These are phyloP conservation scores for Dicycla oo DNA, from an alignment of 2,888 invertebrate genomes.

Conservation along the genomic window DNA sequence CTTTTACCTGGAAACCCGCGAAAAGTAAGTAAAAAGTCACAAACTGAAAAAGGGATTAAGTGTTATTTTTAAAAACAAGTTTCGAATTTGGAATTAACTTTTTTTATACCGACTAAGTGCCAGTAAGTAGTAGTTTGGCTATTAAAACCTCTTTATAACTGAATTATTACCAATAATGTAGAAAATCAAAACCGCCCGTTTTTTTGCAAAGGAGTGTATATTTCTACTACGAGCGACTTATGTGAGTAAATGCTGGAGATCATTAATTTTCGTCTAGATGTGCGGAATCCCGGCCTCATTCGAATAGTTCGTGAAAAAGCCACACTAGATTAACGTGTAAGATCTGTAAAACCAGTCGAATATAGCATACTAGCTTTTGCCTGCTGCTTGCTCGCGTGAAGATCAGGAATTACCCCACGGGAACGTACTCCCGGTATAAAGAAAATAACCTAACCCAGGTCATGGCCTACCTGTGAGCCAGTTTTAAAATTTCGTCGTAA, in stretches of 20 bases:
- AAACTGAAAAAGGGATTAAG: too few relatives aligned
- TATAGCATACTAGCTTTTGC: not conserved
- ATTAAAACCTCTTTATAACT: too few relatives aligned
- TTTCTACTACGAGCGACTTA: slow-evolving; percentile 5
- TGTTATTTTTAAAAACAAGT: too few relatives aligned
- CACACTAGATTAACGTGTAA: slow-evolving; percentile 12
- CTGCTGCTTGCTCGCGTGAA: not conserved
- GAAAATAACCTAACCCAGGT: not conserved
- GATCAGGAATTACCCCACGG: not conserved
- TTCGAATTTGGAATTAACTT: too few relatives aligned
- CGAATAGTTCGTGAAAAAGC: slow-evolving; percentile 15
- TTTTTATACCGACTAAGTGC: too few relatives aligned
- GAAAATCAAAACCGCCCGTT: too few relatives aligned
- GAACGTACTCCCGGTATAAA: not conserved
- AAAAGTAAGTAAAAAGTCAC: too few relatives aligned
- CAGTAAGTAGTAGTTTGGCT: too few relatives aligned
- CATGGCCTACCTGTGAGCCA: not conserved
- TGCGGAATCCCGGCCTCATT: slow-evolving; percentile 28
- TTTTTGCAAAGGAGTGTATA: too few relatives aligned
- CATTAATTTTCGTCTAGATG: slow-evolving; percentile 28
- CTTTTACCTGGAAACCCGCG: too few relatives aligned
- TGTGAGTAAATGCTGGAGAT: slow-evolving; percentile 27
- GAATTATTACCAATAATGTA: too few relatives aligned
- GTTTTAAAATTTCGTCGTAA: not conserved
- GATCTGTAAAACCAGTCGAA: not conserved